Evolutionary conservation across 2,797 vertebrate genomes (phyloP).

Genomic region (Periparus ater): DNA sequence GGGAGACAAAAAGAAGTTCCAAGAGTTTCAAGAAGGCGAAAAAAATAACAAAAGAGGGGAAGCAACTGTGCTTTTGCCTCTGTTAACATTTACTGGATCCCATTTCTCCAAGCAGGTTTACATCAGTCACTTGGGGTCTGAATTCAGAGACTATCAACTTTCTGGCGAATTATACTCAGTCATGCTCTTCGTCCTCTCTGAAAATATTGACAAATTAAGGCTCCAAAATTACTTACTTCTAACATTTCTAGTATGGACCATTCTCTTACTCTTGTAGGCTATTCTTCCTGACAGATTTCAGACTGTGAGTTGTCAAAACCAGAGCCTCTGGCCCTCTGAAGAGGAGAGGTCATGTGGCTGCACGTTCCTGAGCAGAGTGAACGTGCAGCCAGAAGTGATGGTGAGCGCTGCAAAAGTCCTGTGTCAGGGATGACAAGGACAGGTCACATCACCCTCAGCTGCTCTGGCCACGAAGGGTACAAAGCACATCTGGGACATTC

Average conservation of each 20-base stretch:
- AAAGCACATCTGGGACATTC: not conserved
- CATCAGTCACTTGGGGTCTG: not conserved
- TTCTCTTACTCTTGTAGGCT: not conserved
- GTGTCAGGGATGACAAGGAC: accelerated
- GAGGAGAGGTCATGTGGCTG: not conserved
- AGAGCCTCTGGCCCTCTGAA: not conserved
- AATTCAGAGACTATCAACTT: not conserved
- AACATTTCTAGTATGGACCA: not conserved
- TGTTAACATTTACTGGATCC: not conserved
- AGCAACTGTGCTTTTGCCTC: not conserved
- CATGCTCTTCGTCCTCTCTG: not conserved
- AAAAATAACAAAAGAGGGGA: not conserved
- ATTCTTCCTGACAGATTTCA: not conserved
- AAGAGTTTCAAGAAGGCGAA: not conserved
- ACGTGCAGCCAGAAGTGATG: accelerated
- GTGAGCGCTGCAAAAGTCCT: accelerated
- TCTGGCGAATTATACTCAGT: too few species aligned
- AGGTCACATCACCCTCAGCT: not conserved
- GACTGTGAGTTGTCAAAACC: accelerated
- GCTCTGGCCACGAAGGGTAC: not conserved
- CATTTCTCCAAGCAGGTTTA: not conserved
- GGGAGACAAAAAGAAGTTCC: not conserved
- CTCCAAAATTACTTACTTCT: not conserved
- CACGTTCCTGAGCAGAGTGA: not conserved
- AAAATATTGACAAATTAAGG: not conserved